Evolutionary conservation across 2,888 invertebrate species (phyloP).

Genomic region (Dromius quadrimaculatus): DNA sequence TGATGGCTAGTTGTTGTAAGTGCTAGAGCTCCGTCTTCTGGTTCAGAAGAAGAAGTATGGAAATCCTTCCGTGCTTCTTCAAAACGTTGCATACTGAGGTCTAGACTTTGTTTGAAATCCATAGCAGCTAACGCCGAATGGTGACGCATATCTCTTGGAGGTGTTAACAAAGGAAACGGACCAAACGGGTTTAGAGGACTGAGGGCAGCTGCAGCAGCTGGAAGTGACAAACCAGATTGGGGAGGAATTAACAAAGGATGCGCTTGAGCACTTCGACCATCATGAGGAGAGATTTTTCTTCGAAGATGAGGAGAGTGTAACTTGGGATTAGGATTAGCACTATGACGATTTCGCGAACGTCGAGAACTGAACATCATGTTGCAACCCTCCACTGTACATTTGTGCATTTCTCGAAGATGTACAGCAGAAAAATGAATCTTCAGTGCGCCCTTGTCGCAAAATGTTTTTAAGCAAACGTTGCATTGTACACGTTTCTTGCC

Average conservation of each 20-base stretch:
- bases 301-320: constrained; percentile 94
- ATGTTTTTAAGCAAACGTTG: constrained; percentile 97
- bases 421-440: constrained; percentile 99
- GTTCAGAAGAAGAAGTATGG: constrained; percentile 59
- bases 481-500: constrained; percentile 98
- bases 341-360: constrained; percentile 94
- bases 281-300: constrained; percentile 94
- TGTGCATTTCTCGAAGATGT: constrained; percentile 98
- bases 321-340: constrained; percentile 98
- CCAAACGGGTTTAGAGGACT: constrained; percentile 82
- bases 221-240: constrained; percentile 74
- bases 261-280: constrained; percentile 89
- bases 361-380: constrained; percentile 99
- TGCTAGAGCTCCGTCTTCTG: constrained; percentile 60
- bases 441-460: constrained; percentile 99
- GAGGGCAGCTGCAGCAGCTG: constrained; percentile 72
- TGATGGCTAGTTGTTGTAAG: constrained; percentile 59
- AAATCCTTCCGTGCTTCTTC: constrained; percentile 65
- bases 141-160: constrained; percentile 76
- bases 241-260: constrained; percentile 85
- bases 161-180: constrained; percentile 82
- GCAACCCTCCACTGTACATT: constrained; percentile 98
- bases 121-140: constrained; percentile 71
- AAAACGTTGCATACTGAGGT: constrained; percentile 69
- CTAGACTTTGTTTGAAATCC: constrained; percentile 76